Base-by-base conservation (phyloP, 2,888 invertebrate genomes). In the Oscheius myriophilus region DNA sequence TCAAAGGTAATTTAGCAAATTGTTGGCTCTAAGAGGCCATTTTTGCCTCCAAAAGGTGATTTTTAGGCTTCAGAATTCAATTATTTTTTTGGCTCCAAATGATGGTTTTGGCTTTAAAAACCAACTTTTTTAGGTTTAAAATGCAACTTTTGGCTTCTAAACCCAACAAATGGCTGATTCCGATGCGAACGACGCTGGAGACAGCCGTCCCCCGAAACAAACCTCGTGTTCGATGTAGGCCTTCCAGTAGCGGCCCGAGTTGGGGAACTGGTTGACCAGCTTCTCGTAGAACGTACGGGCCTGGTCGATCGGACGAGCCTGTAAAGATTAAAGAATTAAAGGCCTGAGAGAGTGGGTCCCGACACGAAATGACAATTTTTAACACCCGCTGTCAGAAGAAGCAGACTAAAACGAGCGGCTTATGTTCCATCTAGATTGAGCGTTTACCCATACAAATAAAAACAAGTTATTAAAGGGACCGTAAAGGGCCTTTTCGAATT, bases 201-300 rank as follows among this genome's bases (percentile, higher is more conserved):
- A n/a, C 49, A 6, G 21, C 3, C 18, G 21, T 2, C 21, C 7
- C 3, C 9, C 2, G 23, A 12, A 39, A 46, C 42, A 39, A 52
- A 93, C 93, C 92, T 96, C 96, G 89, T 95, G 95, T 87, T 96
- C 96, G 82, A 96, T 96, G 89, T 95, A 99, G 81, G 96, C 93
- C 89, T 96, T 95, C 98, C 98, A 99, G 87, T 93, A 98, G 69
- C 96, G 91, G 1, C 97, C 98, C 6, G 96, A 93, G 43, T 95
- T 95, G 0, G 97, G 96, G 87, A 97, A 98, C 7, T 94, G 93
- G 0, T 91, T 89, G 0, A 98, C 93, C n/a, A 98, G 90, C 81
- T 93, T 93, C 88, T 98, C 98, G 86, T 96, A 98, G 82, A 96
- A 91, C 0, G 91, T 90, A 55, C 97, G 90, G 6, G 96, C 94